Conservation (phyloP, 2,113 vertebrate species). For the Urocitellus parryii region DNA sequence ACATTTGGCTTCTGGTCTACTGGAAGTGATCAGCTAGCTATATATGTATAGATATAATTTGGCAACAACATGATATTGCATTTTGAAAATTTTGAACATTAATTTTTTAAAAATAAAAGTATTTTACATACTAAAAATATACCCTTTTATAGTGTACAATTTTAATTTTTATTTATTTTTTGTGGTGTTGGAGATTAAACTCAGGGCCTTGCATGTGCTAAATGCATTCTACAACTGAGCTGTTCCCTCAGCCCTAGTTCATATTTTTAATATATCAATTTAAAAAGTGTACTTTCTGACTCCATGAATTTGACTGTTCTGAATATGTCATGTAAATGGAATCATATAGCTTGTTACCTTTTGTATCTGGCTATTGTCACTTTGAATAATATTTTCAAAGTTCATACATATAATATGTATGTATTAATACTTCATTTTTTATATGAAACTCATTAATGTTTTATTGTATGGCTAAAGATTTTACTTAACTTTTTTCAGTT, state of each 20-base stretch:
- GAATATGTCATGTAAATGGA: background rate
- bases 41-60: background rate
- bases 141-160: background rate
- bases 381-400: background rate
- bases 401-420: background rate
- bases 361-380: background rate
- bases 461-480: background rate
- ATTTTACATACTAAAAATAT: background rate
- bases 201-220: background rate
- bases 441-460: constrained; percentile 14
- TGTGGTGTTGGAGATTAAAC: background rate
- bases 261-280: background rate
- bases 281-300: background rate
- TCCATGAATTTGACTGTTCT: background rate
- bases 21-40: background rate
- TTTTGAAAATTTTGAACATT: background rate
- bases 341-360: background rate
- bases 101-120: background rate
- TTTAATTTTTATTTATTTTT: background rate
- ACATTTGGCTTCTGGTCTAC: background rate
- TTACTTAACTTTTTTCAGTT: constrained; percentile 36
- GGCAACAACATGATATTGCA: background rate
- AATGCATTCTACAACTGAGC: background rate
- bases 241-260: background rate
- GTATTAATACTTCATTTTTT: background rate